A percentile compares a stretch with the other conserved stretches of the same genome.
phyloP scores from a whole-genome alignment of 2,888 invertebrate genomes.

The Epirrhoe tristata region DNA sequence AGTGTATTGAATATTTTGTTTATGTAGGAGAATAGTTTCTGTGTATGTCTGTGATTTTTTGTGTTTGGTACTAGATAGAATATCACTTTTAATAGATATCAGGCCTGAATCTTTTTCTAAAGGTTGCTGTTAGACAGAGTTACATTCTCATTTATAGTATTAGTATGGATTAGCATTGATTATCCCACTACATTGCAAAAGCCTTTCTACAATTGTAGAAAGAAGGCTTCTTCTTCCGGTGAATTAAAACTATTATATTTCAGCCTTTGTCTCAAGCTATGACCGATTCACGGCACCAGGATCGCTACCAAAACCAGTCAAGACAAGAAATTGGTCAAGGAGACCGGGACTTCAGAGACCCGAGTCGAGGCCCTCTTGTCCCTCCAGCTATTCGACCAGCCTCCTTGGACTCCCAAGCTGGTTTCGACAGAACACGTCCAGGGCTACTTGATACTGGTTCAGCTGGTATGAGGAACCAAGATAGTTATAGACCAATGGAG shows the following conservation, averaged over 20 bases:
- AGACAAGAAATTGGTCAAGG: neutral
- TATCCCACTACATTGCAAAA: no score
- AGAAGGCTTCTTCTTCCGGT: no score
- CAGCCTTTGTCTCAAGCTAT: constrained; percentile 14
- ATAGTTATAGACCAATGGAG: constrained; percentile 10
- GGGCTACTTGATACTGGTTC: neutral
- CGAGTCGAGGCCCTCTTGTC: constrained; percentile 13
- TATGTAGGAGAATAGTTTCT: no score
- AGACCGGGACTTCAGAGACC: constrained; percentile 15
- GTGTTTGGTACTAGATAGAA: no score
- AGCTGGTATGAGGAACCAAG: constrained; percentile 7
- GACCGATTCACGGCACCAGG: constrained; percentile 7
- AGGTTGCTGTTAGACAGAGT: no score
- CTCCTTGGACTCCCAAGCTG: constrained; percentile 6
- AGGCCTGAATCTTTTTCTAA: no score
- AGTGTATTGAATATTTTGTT: no score
- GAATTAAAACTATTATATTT: neutral
- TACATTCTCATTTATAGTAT: no score
- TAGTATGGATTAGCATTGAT: no score
- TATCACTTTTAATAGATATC: no score
- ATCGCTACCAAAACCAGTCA: constrained; percentile 13
- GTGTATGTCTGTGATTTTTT: no score
- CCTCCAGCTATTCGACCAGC: constrained; percentile 20
- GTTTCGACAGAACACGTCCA: constrained; percentile 4
- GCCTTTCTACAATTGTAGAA: no score